Evolutionary conservation across 2,113 vertebrate species (phyloP).

Genomic region (Cricetomys ansorgei): DNA sequence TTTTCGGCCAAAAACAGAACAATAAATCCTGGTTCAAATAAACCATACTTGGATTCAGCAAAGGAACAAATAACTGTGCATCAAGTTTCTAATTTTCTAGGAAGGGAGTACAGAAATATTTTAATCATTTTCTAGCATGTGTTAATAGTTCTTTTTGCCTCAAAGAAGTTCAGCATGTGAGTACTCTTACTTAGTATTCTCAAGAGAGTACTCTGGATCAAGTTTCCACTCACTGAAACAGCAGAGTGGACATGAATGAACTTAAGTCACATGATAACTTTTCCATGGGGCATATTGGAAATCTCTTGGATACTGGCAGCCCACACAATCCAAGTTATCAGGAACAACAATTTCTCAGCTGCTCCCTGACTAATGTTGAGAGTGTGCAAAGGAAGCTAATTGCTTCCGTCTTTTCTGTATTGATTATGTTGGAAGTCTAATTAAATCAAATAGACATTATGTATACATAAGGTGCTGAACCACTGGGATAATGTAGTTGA

Average conservation of each 20-base stretch:
- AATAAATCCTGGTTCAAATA: slow-evolving; percentile 67
- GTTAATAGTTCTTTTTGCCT: slow-evolving; percentile 40
- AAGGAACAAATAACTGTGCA: slow-evolving; percentile 47
- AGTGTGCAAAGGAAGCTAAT: slow-evolving; percentile 73
- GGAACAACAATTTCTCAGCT: slow-evolving; percentile 73
- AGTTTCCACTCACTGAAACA: not conserved
- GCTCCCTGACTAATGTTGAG: slow-evolving; percentile 58
- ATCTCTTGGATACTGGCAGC: slow-evolving; percentile 56
- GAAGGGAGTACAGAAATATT: slow-evolving; percentile 50
- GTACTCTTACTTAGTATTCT: slow-evolving; percentile 61
- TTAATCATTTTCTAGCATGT: slow-evolving; percentile 49
- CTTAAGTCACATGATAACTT: slow-evolving; percentile 59
- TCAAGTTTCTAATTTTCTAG: slow-evolving; percentile 62
- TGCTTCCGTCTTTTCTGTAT: slow-evolving; percentile 72
- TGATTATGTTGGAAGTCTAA: slow-evolving; percentile 71
- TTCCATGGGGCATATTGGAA: slow-evolving; percentile 50
- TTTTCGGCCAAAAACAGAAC: slow-evolving; percentile 68
- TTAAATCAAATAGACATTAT: slow-evolving; percentile 67
- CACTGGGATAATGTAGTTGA: slow-evolving; percentile 61
- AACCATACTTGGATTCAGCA: slow-evolving; percentile 44
- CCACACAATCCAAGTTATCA: slow-evolving; percentile 55
- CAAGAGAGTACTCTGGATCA: slow-evolving; percentile 43
- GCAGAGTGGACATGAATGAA: slow-evolving; percentile 47
- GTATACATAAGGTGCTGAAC: slow-evolving; percentile 66
- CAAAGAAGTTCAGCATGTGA: slow-evolving; percentile 52